A percentile compares a stretch with the other conserved stretches of the same genome.
These are phyloP conservation scores for Rhea americana DNA, from an alignment of 2,113 vertebrate species.

Conservation along the genomic window DNA sequence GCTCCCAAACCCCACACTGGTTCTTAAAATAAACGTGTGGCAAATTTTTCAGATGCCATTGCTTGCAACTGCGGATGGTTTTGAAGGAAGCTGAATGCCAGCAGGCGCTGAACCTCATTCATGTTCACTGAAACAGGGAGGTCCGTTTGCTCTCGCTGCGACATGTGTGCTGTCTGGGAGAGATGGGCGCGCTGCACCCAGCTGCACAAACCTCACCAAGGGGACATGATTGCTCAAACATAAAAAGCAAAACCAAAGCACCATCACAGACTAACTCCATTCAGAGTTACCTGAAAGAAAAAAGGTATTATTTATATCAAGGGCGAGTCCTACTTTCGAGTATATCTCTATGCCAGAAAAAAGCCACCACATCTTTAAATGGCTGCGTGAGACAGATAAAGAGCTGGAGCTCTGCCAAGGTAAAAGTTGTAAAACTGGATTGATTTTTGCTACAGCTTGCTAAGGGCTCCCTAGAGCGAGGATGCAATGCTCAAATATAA, in stretches of 20 bases:
- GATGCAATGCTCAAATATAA: conserved; percentile 76
- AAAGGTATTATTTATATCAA: conserved; percentile 46
- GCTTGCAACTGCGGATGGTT: not conserved
- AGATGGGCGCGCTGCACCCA: not conserved
- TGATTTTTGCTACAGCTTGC: conserved; percentile 81
- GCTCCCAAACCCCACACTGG: not conserved
- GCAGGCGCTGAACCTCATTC: rapidly evolving
- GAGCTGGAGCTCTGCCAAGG: conserved; percentile 73
- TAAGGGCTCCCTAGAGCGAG: conserved; percentile 78
- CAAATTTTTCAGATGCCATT: not conserved
- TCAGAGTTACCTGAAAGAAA: not conserved
- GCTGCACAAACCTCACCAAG: not conserved
- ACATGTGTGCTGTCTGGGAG: rapidly evolving
- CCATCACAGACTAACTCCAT: not conserved
- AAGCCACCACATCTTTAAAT: conserved; percentile 71
- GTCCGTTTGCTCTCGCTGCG: not conserved
- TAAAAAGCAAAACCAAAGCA: not conserved
- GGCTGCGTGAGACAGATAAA: conserved; percentile 67
- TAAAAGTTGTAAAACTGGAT: conserved; percentile 82
- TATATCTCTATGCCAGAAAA: conserved; percentile 40
- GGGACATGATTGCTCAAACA: not conserved
- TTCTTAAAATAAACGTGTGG: not conserved
- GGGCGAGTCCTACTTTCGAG: conserved; percentile 48
- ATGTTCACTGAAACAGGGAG: not conserved
- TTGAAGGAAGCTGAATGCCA: not conserved